Evolutionary conservation across 2,113 vertebrate genomes (phyloP), one percentile per base, ranked within the genome.

Genomic region (Entomyzon cyanotis): DNA sequence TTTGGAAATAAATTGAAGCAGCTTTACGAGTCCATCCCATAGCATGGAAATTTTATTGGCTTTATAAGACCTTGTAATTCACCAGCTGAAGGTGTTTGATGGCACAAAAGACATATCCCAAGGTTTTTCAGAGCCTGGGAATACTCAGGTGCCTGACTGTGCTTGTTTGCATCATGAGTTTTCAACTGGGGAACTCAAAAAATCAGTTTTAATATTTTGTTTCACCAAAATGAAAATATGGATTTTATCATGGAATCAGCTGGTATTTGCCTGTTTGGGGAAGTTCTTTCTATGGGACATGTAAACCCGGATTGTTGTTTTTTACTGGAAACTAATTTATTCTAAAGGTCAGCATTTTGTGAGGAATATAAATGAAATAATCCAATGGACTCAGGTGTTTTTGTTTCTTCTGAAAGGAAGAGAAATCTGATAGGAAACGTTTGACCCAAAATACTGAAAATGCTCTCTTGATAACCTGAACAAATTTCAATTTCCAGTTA

Each of bases 281-380:
- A 80, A 76, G 28, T 64, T 91, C 11, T 22, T 77, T 69, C 70
- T 83, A 7, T 70, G 55, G 50, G 88, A 62, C 25, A 41, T 69
- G 20, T 56, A 52, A 52, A 73, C 9, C 16, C 70, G 49, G 24
- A 30, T 24, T 81, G 50, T 39, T 58, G 24, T 21, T 11, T 41
- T 55, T 56, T 30, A 49, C 16, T 75, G 70, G 17, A 77, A 80
- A 86, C 44, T 37, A 60, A 73, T 82, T 93, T 89, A 44, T 87
- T 82, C 30, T 89, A 87, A 95, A 94, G 41, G 81, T 89, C 58
- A 91, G 84, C 30, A 47, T 90, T 92, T 82, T 46, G 41, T 30
- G 37, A 49, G 75, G 82, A 90, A 83, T 85, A 53, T 11, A 79
- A 87, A 80, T 68, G 1, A 58, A 90, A 64, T 12, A 41, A 50